Evolutionary conservation across 2,113 vertebrate genomes (phyloP), one percentile per base, ranked within the genome.

Genomic region (Rhinolophus ferrumequinum): DNA sequence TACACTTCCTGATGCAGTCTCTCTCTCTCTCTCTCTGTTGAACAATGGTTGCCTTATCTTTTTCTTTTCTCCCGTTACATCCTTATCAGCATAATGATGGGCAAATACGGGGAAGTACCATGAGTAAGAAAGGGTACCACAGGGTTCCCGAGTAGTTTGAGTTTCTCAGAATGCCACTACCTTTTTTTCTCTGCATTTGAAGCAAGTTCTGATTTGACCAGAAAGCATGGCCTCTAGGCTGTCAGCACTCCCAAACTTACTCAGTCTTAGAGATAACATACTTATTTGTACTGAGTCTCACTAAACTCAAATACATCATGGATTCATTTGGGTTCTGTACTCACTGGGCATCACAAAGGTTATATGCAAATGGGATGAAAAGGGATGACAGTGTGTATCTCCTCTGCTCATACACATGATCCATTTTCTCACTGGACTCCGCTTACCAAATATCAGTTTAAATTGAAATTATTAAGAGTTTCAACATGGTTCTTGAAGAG

Each of bases 391-490:
- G 30, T 0, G 6, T 35, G 26, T 88, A 6, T 44, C n/a, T 85
- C 50, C 69, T 86, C 28, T 50, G 26, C 10, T 88, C 11, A 84
- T 22, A 54, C 4, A 50, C 14, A 38, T 7, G 22, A 38, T 70
- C 16, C 72, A 72, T 92, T 83, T 88, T 64, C 44, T 15, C 60
- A 21, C 2, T 70, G 35, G 11, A 26, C 24, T 73, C 77, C 24
- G 70, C 13, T 56, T 88, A 26, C 35, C 19, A 50, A 94, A 80
- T 4, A 69, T 67, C 12, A 70, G 6, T 88, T 87, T 10, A 83
- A 84, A 19, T 47, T n/a, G 67, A 93, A 87, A 79, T 58, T 56
- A 88, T 15, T 94, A 54, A 67, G 13, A 38, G 52, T 88, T 94
- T 87, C 33, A 88, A 1, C 15, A 41, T 47, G 56, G 11, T 1